Evolutionary conservation across 2,113 vertebrate species (phyloP).

Genomic region (Dolichallabes microphthalmus): DNA sequence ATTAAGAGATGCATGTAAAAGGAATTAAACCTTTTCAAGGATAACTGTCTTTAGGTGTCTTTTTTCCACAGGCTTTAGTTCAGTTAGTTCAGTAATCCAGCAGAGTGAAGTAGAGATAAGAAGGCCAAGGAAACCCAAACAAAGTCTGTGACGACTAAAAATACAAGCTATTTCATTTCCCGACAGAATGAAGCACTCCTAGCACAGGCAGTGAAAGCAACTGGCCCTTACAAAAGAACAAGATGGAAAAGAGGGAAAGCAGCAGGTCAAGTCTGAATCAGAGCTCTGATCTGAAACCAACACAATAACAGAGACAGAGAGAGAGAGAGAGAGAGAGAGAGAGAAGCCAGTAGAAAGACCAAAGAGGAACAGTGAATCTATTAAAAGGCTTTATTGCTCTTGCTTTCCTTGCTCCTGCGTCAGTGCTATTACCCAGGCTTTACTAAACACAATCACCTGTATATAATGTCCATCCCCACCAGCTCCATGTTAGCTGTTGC

Average conservation of each 20-base stretch:
- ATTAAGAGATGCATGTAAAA: not conserved
- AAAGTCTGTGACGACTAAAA: conserved; percentile 17
- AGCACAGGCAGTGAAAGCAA: not conserved
- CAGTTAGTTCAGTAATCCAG: not conserved
- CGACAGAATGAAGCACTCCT: conserved; percentile 33
- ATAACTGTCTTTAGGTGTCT: not conserved
- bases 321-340: conserved; percentile 7
- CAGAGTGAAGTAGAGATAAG: not conserved
- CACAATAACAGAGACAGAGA: conserved; percentile 4
- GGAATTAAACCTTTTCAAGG: not conserved
- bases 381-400: conserved; percentile 37
- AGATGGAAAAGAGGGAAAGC: conserved; percentile 18
- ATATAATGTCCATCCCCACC: not conserved
- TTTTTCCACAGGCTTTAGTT: not conserved
- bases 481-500: not conserved
- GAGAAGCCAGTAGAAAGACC: not conserved
- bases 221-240: conserved; percentile 15
- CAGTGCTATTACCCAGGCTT: conserved; percentile 6
- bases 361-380: conserved; percentile 35
- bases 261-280: conserved; percentile 22
- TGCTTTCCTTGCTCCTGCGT: conserved; percentile 16
- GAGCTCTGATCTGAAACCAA: conserved; percentile 19
- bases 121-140: conserved; percentile 25
- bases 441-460: conserved; percentile 17
- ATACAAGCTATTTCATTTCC: conserved; percentile 22